phyloP scores from a whole-genome alignment of 2,113 vertebrate species.

The Cichladusa arquata region DNA sequence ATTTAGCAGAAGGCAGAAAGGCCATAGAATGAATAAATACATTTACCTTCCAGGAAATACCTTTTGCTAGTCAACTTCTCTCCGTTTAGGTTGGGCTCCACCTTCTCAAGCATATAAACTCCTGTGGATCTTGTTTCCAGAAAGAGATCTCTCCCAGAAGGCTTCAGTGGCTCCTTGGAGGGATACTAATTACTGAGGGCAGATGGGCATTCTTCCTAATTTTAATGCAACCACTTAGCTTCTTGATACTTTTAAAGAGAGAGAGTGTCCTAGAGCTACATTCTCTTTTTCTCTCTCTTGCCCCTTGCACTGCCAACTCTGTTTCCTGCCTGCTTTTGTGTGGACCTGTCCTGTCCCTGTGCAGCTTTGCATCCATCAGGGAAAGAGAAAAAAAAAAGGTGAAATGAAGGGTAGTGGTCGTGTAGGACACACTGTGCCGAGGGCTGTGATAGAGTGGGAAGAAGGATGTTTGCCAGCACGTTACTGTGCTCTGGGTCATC shows the following conservation, averaged over 20 bases:
- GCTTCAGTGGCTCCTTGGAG: not conserved
- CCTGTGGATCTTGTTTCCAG: not conserved
- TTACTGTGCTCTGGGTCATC: not conserved
- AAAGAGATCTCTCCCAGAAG: not conserved
- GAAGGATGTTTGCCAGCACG: not conserved
- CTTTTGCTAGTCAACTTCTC: not conserved
- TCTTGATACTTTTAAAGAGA: not conserved
- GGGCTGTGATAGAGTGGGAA: not conserved
- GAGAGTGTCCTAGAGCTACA: rapidly evolving
- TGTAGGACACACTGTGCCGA: rapidly evolving
- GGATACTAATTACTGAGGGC: not conserved
- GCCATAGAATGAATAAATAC: not conserved
- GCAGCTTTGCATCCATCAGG: not conserved
- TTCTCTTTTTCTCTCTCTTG: not conserved
- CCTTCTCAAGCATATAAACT: not conserved
- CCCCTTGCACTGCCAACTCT: not conserved
- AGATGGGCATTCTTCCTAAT: not conserved
- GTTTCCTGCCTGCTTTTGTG: not conserved
- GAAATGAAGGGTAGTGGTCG: not conserved
- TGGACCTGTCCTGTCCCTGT: not conserved
- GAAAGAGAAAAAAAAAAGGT: not conserved
- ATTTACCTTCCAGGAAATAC: conserved; percentile 9
- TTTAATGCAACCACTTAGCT: not conserved
- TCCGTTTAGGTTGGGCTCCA: rapidly evolving
- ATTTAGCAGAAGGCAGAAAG: conserved; percentile 38